Evolutionary conservation across 2,113 vertebrate genomes (phyloP), one percentile per base, ranked within the genome.

Genomic region (Verasper variegatus): DNA sequence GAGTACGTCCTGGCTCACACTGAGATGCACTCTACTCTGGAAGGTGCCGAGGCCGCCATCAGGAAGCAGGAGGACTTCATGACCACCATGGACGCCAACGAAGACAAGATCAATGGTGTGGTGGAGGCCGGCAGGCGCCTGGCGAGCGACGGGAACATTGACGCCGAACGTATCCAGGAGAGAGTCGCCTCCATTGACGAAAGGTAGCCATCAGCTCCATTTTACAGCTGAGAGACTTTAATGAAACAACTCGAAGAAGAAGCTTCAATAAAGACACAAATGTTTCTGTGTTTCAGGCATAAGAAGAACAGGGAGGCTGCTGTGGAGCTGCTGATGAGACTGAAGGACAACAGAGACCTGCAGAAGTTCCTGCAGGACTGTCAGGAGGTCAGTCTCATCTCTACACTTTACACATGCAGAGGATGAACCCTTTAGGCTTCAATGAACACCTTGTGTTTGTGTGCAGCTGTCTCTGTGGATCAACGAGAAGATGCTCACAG

Each of bases 61-160:
- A 98, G 96, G 84, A 98, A 97, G 78, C 98, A 99, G 83, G 98
- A 99, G 85, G 98, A 98, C 93, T 98, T 99, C 92, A 98, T 98
- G 97, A 99, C 97, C 88, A 98, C 98, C 0, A 99, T 99, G 98
- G 98, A 99, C 2, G 97, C 97, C 92, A 99, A 97, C 0, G 97
- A 99, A 82, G 98, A 99, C 73, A 99, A 99, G 92, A 98, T 99
- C 90, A 98, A 96, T 0, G 93, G 95, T 0, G 97, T 98, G 47
- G 96, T 99, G 68, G 98, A 99, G 81, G 96, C 97, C 0, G 98
- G 98, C 67, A 90, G 97, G 71, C 94, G 98, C 80, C 93, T 99
- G 51, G 96, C 97, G 73, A 95, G 95, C 12, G 97, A 98, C 4
- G 96, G 96, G 3, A 99, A 99, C 94, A 94, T 98, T 87, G 98